These are phyloP conservation scores for Myotis daubentonii DNA, from an alignment of 2,797 vertebrate genomes.

Conservation along the genomic window DNA sequence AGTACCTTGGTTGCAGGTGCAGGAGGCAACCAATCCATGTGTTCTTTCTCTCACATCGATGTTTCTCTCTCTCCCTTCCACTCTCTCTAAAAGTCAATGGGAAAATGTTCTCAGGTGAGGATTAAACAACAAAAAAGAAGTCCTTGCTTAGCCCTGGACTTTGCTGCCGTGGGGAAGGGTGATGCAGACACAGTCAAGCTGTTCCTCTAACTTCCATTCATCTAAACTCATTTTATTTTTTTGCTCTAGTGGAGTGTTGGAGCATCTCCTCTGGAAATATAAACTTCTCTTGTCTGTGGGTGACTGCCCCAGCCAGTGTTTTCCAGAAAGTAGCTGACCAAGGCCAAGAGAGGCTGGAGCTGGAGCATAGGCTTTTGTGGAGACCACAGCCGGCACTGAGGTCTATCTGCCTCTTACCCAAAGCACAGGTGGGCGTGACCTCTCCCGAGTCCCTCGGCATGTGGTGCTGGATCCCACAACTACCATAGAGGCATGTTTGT, in stretches of 20 bases:
- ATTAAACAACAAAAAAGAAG: too few relatives aligned
- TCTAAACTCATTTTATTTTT: not conserved
- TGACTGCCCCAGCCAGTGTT: not conserved
- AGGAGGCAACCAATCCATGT: too few relatives aligned
- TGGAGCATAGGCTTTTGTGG: not conserved
- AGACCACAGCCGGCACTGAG: not conserved
- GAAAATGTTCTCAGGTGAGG: too few relatives aligned
- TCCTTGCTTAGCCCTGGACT: not conserved
- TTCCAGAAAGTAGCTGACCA: not conserved
- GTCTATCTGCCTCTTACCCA: not conserved
- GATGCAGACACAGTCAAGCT: not conserved
- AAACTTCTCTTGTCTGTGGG: not conserved
- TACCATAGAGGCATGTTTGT: not conserved
- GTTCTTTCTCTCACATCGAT: too few relatives aligned
- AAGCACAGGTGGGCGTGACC: not conserved
- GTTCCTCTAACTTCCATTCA: not conserved
- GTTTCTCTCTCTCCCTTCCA: too few relatives aligned
- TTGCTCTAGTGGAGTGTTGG: not conserved
- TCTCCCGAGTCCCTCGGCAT: not conserved
- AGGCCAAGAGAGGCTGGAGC: not conserved
- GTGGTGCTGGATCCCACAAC: not conserved
- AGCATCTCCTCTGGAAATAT: not conserved
- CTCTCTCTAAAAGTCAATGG: too few relatives aligned
- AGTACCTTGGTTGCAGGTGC: too few relatives aligned
- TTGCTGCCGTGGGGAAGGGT: not conserved